These are phyloP conservation scores for Elysia chlorotica DNA, from an alignment of 1,140 invertebrate species.

Conservation along the genomic window DNA sequence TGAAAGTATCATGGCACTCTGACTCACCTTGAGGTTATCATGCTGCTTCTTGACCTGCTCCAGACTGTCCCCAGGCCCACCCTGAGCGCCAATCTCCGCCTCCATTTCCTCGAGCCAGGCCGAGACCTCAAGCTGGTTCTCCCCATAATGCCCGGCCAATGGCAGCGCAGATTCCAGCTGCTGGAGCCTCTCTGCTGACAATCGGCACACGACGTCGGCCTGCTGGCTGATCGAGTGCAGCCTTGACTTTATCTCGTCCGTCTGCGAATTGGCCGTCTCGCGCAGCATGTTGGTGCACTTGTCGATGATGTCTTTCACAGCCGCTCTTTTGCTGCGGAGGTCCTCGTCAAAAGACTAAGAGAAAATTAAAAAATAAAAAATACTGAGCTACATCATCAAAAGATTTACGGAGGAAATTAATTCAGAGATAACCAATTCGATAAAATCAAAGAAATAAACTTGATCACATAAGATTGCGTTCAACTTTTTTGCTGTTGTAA, in stretches of 20 bases:
- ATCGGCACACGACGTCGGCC: conserved; percentile 87
- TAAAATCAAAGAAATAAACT: too few relatives aligned
- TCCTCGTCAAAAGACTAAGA: conserved; percentile 85
- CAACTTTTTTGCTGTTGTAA: too few relatives aligned
- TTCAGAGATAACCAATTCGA: too few relatives aligned
- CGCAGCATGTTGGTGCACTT: conserved; percentile 92
- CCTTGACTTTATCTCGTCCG: conserved; percentile 82
- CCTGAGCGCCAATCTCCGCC: conserved; percentile 83
- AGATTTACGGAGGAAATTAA: too few relatives aligned
- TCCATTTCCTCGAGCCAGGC: conserved; percentile 91
- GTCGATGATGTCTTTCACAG: conserved; percentile 88
- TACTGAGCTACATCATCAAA: too few relatives aligned
- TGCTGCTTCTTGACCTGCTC: conserved; percentile 93
- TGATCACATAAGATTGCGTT: too few relatives aligned
- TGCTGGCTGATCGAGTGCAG: conserved; percentile 70
- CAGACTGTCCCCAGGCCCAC: conserved; percentile 82
- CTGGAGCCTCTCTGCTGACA: conserved; percentile 85
- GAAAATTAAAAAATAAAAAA: too few relatives aligned
- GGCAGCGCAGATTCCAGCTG: conserved; percentile 92
- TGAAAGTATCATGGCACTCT: too few relatives aligned
- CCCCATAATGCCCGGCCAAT: conserved; percentile 82
- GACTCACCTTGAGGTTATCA: conserved; percentile 83
- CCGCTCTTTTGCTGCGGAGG: conserved; percentile 87
- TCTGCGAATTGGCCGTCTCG: conserved; percentile 89
- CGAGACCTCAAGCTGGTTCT: conserved; percentile 86